Evolutionary conservation across 37 sponge, comb jelly and placozoan genomes (phyloP).

Genomic region (Hormiphora californensis): DNA sequence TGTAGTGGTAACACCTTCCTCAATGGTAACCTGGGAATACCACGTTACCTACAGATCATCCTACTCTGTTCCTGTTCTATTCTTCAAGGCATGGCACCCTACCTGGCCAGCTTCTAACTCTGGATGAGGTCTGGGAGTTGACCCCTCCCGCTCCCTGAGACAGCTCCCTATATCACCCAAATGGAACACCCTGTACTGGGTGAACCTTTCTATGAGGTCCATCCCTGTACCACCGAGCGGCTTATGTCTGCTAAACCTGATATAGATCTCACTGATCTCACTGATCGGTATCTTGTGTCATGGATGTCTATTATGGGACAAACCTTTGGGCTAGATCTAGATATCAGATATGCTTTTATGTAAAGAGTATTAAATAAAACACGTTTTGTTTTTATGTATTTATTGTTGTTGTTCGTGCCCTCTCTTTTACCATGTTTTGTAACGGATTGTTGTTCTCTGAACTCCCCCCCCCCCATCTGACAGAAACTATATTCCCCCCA

Average conservation of each 20-base stretch:
- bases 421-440: too few species aligned
- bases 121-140: constrained; percentile 70
- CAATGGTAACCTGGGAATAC: constrained; percentile 60
- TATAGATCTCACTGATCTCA: background rate
- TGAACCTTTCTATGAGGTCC: constrained; percentile 74
- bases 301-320: constrained; percentile 8
- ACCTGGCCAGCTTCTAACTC: constrained; percentile 61
- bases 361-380: too few species aligned
- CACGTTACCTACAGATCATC: constrained; percentile 71
- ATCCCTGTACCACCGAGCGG: constrained; percentile 82
- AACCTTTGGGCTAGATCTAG: background rate
- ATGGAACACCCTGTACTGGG: constrained; percentile 79
- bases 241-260: constrained; percentile 59
- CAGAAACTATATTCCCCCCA: too few species aligned
- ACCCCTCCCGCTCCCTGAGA: background rate
- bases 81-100: constrained; percentile 64
- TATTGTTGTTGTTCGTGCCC: too few species aligned
- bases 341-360: constrained; percentile 37
- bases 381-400: too few species aligned
- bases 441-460: too few species aligned
- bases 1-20: too few species aligned
- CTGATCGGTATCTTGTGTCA: background rate
- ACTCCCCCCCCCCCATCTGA: too few species aligned
- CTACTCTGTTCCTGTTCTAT: constrained; percentile 83
- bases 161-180: constrained; percentile 61